Percentiles rank a stretch among this genome's conserved stretches.
Conservation (phyloP, 1,140 invertebrate species). For the Drosophila busckii region DNA sequence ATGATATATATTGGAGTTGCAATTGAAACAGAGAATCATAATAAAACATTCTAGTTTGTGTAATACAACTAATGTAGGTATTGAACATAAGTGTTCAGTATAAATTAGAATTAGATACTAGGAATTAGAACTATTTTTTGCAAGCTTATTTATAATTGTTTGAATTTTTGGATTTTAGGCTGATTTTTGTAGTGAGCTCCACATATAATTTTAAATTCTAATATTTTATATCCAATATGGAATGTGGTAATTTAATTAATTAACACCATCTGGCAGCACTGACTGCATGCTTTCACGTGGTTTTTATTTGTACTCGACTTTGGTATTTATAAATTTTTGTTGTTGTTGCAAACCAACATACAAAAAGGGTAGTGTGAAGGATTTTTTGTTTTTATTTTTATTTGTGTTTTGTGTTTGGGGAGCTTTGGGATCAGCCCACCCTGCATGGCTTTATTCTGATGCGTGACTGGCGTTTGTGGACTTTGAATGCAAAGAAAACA, state of each 20-base stretch:
- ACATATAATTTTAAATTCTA: too few species aligned
- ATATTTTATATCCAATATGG: not conserved
- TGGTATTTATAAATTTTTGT: too few species aligned
- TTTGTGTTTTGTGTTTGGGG: slow-evolving; percentile 13
- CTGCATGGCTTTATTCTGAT: slow-evolving; percentile 67
- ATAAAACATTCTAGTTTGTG: slow-evolving; percentile 39
- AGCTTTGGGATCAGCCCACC: slow-evolving; percentile 24
- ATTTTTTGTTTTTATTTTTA: not conserved
- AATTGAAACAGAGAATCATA: slow-evolving; percentile 62
- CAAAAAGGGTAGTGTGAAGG: too few species aligned
- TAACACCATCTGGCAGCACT: slow-evolving; percentile 66
- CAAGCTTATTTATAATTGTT: too few species aligned
- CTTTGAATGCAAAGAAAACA: slow-evolving; percentile 73
- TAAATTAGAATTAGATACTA: too few species aligned
- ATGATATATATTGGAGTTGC: too few species aligned
- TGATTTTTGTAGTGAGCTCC: too few species aligned
- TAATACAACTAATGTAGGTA: slow-evolving; percentile 46
- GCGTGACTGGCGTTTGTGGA: slow-evolving; percentile 72
- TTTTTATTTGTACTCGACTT: too few species aligned
- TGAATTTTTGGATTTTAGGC: too few species aligned
- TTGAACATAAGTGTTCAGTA: too few species aligned
- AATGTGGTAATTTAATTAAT: slow-evolving; percentile 44
- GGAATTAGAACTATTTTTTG: too few species aligned
- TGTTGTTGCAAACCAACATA: too few species aligned
- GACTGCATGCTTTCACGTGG: slow-evolving; percentile 47